phyloP scores from a whole-genome alignment of 2,888 invertebrate genomes.

The Patella depressa region DNA sequence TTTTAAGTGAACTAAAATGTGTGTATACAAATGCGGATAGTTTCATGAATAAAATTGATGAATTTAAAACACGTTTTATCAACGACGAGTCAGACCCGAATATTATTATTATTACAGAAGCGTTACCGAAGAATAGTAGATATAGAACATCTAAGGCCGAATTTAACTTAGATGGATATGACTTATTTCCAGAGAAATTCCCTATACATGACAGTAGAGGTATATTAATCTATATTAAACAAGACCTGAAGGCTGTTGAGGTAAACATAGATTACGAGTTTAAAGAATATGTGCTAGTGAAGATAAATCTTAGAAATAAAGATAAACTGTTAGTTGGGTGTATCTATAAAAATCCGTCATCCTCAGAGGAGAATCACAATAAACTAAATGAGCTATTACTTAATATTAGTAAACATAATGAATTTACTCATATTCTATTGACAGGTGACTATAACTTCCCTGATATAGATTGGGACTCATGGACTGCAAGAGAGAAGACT shows the following conservation, averaged over 20 bases:
- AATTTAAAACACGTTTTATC: neutral
- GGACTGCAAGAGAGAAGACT: neutral
- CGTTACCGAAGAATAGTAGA: constrained; percentile 15
- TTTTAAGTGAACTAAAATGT: constrained; percentile 10
- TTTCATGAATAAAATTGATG: neutral
- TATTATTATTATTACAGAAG: constrained; percentile 13
- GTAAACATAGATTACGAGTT: constrained; percentile 11
- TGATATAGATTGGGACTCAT: neutral
- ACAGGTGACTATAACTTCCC: constrained; percentile 17
- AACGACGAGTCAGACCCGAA: neutral
- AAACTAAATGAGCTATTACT: neutral
- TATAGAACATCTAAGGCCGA: constrained; percentile 16
- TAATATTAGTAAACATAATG: neutral
- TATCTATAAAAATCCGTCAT: constrained; percentile 14
- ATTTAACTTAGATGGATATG: constrained; percentile 6
- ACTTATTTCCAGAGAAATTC: constrained; percentile 20
- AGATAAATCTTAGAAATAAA: constrained; percentile 3
- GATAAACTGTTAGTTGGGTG: constrained; percentile 15
- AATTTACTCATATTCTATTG: constrained; percentile 11
- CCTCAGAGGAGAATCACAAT: neutral
- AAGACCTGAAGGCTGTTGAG: constrained; percentile 15
- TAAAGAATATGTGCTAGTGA: constrained; percentile 10
- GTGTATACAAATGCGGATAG: neutral
- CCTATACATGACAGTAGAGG: neutral
- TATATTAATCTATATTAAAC: constrained; percentile 13